These are phyloP conservation scores for Pheosia gnoma DNA, from an alignment of 2,888 invertebrate species.

Conservation along the genomic window DNA sequence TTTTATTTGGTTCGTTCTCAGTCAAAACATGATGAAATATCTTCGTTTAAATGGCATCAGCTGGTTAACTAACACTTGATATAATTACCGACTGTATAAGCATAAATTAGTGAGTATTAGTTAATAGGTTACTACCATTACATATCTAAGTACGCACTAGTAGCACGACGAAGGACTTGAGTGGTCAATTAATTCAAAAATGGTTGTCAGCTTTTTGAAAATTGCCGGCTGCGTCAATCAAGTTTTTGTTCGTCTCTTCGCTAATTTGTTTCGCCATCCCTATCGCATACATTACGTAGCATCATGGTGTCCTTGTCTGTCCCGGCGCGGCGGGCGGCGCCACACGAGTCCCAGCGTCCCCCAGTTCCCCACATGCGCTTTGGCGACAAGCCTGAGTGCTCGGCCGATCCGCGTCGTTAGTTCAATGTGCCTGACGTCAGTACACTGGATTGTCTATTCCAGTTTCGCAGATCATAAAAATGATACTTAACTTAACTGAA, in stretches of 20 bases:
- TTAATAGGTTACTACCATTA: too few relatives aligned
- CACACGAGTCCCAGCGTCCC: slow-evolving; percentile 8
- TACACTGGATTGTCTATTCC: slow-evolving; percentile 53
- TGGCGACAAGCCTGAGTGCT: slow-evolving; percentile 53
- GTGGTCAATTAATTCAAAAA: neutral
- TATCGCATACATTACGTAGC: slow-evolving; percentile 25
- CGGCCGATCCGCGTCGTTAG: slow-evolving; percentile 43
- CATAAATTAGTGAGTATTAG: too few relatives aligned
- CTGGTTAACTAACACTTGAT: too few relatives aligned
- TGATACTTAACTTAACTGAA: slow-evolving; percentile 58
- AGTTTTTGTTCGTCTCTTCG: slow-evolving; percentile 21
- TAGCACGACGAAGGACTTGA: too few relatives aligned
- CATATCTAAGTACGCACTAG: too few relatives aligned
- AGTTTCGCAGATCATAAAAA: slow-evolving; percentile 70
- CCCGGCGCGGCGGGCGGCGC: slow-evolving; percentile 12
- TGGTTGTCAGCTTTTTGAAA: slow-evolving; percentile 22
- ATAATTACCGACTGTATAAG: too few relatives aligned
- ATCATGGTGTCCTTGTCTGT: slow-evolving; percentile 40
- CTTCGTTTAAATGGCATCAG: too few relatives aligned
- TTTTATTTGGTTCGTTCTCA: too few relatives aligned
- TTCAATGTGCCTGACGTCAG: slow-evolving; percentile 52
- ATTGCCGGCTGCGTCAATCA: slow-evolving; percentile 31
- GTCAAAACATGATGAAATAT: too few relatives aligned
- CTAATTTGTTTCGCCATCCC: slow-evolving; percentile 38
- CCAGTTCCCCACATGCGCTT: slow-evolving; percentile 61